Evolutionary conservation across 2,797 vertebrate genomes (phyloP).

Genomic region (Mycteria americana): DNA sequence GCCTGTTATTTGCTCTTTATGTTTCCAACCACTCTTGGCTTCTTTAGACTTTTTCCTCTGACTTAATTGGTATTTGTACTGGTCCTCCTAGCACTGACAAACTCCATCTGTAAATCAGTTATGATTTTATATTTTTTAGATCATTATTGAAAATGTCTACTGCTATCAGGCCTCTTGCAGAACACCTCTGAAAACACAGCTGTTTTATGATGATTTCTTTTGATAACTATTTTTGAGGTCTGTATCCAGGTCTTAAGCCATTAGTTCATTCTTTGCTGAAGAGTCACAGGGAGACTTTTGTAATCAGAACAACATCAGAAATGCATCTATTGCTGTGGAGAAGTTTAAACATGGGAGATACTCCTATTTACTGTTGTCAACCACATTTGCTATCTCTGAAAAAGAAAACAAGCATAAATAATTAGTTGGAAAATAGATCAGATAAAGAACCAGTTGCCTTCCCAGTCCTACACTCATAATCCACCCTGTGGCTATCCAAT

Average conservation of each 20-base stretch:
- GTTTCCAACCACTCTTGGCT: conserved; percentile 59
- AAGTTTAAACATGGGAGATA: neutral
- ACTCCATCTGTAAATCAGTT: conserved; percentile 54
- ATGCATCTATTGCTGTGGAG: neutral
- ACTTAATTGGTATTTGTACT: conserved; percentile 61
- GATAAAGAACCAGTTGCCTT: neutral
- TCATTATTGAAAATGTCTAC: conserved; percentile 25
- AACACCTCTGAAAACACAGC: conserved; percentile 51
- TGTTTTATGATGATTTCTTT: conserved; percentile 30
- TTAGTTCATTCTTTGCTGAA: conserved; percentile 14
- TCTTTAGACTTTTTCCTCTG: conserved; percentile 56
- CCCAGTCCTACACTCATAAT: neutral
- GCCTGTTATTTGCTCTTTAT: conserved; percentile 59
- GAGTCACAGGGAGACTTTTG: neutral
- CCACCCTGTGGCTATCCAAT: neutral
- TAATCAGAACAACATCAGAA: conserved; percentile 5
- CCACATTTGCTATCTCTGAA: neutral
- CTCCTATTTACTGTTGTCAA: neutral
- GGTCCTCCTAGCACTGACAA: conserved; percentile 35
- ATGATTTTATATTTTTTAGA: conserved; percentile 30
- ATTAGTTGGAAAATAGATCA: neutral
- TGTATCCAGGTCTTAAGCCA: conserved; percentile 1
- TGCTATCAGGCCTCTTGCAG: conserved; percentile 14
- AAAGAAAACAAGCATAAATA: conserved; percentile 6
- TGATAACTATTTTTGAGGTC: conserved; percentile 33